Evolutionary conservation across 2,113 vertebrate genomes (phyloP).

Genomic region (Toxotes chatareus): DNA sequence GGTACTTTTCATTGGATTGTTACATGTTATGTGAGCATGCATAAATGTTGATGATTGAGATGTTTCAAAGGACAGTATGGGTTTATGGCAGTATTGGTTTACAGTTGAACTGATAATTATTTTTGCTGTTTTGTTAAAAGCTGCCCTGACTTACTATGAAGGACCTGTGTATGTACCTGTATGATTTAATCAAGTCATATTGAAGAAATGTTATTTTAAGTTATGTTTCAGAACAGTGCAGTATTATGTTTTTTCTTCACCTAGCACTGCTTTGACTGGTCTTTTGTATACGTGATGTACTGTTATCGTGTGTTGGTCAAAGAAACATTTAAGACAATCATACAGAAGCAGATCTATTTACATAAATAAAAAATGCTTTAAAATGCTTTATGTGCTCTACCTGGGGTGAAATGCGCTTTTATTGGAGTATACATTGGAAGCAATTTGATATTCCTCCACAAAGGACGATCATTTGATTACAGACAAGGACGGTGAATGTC

Average conservation of each 20-base stretch:
- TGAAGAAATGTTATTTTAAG: constrained; percentile 66
- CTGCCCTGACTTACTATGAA: constrained; percentile 35
- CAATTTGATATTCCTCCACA: not conserved
- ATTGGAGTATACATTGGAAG: not conserved
- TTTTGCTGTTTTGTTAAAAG: constrained; percentile 30
- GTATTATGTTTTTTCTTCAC: constrained; percentile 65
- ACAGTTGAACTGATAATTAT: constrained; percentile 38
- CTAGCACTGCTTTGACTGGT: constrained; percentile 51
- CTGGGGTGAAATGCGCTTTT: constrained; percentile 16
- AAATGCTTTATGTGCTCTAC: constrained; percentile 33
- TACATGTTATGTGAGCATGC: constrained; percentile 17
- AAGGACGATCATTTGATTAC: not conserved
- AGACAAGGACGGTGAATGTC: not conserved
- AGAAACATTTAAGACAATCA: constrained; percentile 67
- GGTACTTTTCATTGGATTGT: constrained; percentile 63
- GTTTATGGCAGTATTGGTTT: constrained; percentile 45
- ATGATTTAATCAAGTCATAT: constrained; percentile 41
- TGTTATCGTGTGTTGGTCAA: constrained; percentile 36
- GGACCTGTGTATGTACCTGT: constrained; percentile 43
- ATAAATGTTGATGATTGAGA: constrained; percentile 6
- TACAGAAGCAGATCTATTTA: constrained; percentile 46
- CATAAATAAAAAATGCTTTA: constrained; percentile 60
- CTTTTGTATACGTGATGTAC: constrained; percentile 39
- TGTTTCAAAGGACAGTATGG: constrained; percentile 33
- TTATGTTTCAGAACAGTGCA: constrained; percentile 70